phyloP scores from a whole-genome alignment of 2,797 vertebrate genomes.

The Salmo trutta region DNA sequence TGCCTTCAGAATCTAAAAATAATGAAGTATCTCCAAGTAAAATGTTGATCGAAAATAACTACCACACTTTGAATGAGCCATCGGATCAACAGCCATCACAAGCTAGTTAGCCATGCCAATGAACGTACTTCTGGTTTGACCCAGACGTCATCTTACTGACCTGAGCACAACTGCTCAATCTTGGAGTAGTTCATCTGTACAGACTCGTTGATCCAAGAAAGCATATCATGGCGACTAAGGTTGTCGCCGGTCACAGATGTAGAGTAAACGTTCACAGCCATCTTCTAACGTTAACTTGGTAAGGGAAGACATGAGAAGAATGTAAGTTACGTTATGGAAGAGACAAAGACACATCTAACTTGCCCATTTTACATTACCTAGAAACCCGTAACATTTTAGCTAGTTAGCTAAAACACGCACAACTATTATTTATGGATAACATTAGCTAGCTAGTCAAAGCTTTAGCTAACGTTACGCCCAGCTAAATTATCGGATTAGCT shows the following conservation, averaged over 20 bases:
- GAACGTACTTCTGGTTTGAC: not conserved
- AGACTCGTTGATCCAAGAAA: constrained; percentile 88
- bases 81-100: no score
- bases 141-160: constrained; percentile 54
- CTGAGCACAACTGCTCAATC: constrained; percentile 86
- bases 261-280: constrained; percentile 89
- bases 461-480: not conserved
- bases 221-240: constrained; percentile 87
- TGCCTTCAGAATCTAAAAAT: no score
- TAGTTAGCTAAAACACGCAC: no score
- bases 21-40: no score
- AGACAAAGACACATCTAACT: not conserved
- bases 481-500: not conserved
- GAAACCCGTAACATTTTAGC: not conserved
- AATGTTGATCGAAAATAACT: no score
- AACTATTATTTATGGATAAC: no score
- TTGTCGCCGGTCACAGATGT: constrained; percentile 87
- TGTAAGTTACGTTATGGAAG: not conserved
- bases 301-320: not conserved
- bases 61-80: no score
- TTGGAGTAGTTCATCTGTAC: constrained; percentile 83
- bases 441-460: no score
- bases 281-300: constrained; percentile 59
- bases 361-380: not conserved
- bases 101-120: not conserved